Evolutionary conservation across 2,888 invertebrate genomes (phyloP).

Genomic region (Myopa testacea): DNA sequence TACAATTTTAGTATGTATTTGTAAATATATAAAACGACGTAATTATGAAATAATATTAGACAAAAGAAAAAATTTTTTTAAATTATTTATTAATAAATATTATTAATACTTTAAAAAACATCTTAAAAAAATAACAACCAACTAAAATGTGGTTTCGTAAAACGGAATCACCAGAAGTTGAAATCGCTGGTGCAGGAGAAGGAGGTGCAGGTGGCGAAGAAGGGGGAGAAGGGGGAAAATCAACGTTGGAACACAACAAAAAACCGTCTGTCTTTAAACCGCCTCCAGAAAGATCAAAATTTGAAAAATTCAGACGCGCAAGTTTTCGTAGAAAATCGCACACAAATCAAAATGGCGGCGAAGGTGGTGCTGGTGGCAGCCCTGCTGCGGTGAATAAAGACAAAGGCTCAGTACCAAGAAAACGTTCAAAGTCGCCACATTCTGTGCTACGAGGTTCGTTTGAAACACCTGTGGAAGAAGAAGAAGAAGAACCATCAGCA

Average conservation of each 20-base stretch:
- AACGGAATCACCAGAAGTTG: conserved; percentile 37
- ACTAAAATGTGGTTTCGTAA: conserved; percentile 51
- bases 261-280: neutral
- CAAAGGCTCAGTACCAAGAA: conserved; percentile 40
- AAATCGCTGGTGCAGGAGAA: conserved; percentile 40
- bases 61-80: conserved; percentile 22
- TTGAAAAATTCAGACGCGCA: conserved; percentile 53
- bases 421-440: conserved; percentile 55
- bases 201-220: conserved; percentile 33
- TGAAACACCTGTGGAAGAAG: conserved; percentile 50
- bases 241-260: conserved; percentile 35
- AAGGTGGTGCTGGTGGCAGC: neutral
- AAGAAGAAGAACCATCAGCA: conserved; percentile 40
- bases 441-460: conserved; percentile 44
- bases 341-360: conserved; percentile 2
- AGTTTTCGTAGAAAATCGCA: conserved; percentile 53
- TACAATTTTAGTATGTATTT: too few relatives aligned
- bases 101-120: conserved; percentile 13
- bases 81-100: conserved; percentile 15
- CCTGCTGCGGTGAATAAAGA: neutral
- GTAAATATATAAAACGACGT: neutral
- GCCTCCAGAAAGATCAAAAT: conserved; percentile 46
- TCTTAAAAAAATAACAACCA: conserved; percentile 15
- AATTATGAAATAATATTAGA: conserved; percentile 17
- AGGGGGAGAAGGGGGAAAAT: conserved; percentile 38